These are phyloP conservation scores for Caenorhabditis becei DNA, from an alignment of 2,888 invertebrate species.

Conservation along the genomic window DNA sequence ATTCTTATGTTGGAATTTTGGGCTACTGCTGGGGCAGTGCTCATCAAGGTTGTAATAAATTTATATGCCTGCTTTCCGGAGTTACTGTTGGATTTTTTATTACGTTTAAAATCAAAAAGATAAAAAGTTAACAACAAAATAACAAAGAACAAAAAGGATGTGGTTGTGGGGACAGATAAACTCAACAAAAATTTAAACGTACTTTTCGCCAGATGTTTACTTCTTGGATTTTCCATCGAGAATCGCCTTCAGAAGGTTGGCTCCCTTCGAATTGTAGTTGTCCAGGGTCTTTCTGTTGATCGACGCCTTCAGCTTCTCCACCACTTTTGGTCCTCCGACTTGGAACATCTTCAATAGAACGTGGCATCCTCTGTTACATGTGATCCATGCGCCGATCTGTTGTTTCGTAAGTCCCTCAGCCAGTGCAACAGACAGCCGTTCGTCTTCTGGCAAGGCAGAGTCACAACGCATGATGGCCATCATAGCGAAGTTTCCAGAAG, in stretches of 20 bases:
- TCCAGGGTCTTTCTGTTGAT: constrained; percentile 65
- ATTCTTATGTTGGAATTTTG: no score
- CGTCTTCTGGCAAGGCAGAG: constrained; percentile 63
- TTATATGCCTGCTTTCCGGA: no score
- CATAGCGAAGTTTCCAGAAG: constrained; percentile 60
- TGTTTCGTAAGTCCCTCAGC: constrained; percentile 66
- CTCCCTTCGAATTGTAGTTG: constrained; percentile 68
- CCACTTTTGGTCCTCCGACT: constrained; percentile 66
- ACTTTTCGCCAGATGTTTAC: constrained; percentile 3
- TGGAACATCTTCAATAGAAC: constrained; percentile 74
- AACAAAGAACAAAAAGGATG: background rate
- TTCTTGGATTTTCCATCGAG: constrained; percentile 53
- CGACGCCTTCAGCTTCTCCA: constrained; percentile 61
- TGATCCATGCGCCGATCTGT: constrained; percentile 73
- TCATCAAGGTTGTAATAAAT: no score
- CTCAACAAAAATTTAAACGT: constrained; percentile 11
- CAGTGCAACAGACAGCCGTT: constrained; percentile 70
- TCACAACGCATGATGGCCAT: constrained; percentile 64
- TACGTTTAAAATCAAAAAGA: constrained; percentile 2
- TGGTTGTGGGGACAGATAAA: background rate
- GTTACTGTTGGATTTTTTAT: background rate
- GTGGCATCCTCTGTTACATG: constrained; percentile 79
- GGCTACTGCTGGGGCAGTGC: no score
- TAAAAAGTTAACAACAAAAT: constrained; percentile 26
- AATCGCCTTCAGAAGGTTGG: constrained; percentile 56